phyloP scores from a whole-genome alignment of 2,113 vertebrate species.

The Daphoenositta chrysoptera region DNA sequence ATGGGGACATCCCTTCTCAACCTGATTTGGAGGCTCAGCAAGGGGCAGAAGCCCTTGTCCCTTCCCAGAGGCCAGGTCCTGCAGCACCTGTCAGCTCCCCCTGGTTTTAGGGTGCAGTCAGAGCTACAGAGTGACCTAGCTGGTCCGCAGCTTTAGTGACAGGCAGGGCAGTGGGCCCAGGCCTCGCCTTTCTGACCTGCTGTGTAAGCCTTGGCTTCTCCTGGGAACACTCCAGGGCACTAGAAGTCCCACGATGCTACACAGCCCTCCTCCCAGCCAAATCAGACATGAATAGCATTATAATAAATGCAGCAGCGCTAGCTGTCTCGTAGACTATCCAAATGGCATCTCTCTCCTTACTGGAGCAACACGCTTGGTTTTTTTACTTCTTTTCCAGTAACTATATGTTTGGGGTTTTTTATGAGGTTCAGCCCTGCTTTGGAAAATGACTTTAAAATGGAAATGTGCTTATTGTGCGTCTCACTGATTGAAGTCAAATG shows the following conservation, averaged over 20 bases:
- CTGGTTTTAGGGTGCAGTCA: background rate
- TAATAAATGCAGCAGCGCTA: background rate
- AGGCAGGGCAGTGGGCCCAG: background rate
- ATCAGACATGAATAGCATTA: background rate
- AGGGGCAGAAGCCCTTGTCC: background rate
- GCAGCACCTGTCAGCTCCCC: background rate
- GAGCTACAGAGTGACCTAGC: background rate
- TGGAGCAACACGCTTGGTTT: background rate
- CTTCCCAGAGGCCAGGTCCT: background rate
- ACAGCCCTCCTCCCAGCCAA: background rate
- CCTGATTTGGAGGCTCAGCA: background rate
- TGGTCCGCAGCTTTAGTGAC: rapidly evolving
- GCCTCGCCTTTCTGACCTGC: background rate
- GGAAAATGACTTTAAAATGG: background rate
- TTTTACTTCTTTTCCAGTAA: background rate
- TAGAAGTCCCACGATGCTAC: rapidly evolving
- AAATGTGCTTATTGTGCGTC: background rate
- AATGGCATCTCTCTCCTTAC: background rate
- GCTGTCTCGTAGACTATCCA: background rate
- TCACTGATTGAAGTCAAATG: background rate
- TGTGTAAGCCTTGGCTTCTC: background rate
- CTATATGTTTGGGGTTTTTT: background rate
- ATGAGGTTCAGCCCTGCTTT: background rate
- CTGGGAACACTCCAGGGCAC: background rate
- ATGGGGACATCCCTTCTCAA: background rate